A percentile compares a stretch with the other conserved stretches of the same genome.
Conservation (phyloP, 1,140 invertebrate genomes). For the Camponotus vicinus region DNA sequence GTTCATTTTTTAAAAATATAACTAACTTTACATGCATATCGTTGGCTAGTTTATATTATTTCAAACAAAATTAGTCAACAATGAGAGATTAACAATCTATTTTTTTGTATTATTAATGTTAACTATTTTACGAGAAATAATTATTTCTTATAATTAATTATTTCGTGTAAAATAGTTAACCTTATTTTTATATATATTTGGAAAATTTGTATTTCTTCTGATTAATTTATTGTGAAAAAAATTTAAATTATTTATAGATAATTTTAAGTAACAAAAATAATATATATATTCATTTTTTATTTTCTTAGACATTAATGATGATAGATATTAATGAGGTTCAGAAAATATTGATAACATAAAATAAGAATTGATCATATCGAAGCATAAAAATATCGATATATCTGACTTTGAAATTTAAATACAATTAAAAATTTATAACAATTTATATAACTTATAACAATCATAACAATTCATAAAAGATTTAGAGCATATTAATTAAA, state of each 20-base stretch:
- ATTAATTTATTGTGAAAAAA: not conserved
- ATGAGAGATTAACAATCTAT: not conserved
- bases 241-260: no score
- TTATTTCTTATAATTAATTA: not conserved
- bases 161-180: not conserved
- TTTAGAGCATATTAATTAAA: not conserved
- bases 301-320: no score
- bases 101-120: not conserved
- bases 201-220: not conserved
- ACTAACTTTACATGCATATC: no score
- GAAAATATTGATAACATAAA: not conserved
- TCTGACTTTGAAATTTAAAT: no score
- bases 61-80: not conserved
- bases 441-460: not conserved
- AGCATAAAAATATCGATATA: no score
- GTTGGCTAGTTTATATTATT: not conserved
- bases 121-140: not conserved
- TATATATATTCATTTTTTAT: no score
- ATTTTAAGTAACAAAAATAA: no score
- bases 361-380: no score
- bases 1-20: not conserved
- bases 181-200: not conserved
- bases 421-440: no score
- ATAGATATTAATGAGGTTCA: no score
- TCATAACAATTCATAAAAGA: not conserved